These are phyloP conservation scores for Globodera rostochiensis DNA, from an alignment of 1,140 invertebrate species.

Conservation along the genomic window DNA sequence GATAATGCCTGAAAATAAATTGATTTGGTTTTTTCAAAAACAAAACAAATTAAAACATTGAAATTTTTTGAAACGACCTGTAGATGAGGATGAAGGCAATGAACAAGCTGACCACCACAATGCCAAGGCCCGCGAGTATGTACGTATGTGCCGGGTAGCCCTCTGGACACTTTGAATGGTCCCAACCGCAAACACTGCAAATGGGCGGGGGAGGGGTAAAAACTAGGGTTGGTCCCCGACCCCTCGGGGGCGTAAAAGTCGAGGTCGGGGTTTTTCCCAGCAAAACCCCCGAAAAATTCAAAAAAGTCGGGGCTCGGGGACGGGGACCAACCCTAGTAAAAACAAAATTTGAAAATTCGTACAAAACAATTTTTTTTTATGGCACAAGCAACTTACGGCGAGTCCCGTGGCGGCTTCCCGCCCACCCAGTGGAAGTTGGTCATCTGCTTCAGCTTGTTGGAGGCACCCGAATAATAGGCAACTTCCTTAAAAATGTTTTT, in stretches of 20 bases:
- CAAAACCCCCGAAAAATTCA: too few relatives aligned
- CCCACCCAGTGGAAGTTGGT: constrained; percentile 83
- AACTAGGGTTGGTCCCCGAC: too few relatives aligned
- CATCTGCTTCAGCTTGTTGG: constrained; percentile 70
- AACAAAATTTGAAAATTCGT: neutral
- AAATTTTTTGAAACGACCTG: constrained; percentile 65
- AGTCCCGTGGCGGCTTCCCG: constrained; percentile 69
- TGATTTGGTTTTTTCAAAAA: neutral
- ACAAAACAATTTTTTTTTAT: neutral
- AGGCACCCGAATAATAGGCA: constrained; percentile 80
- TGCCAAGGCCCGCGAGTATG: constrained; percentile 80
- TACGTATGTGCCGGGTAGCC: constrained; percentile 83
- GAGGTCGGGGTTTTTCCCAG: too few relatives aligned
- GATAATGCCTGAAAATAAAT: constrained; percentile 77
- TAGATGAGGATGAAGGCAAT: constrained; percentile 75
- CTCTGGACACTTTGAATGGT: constrained; percentile 79
- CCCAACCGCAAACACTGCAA: constrained; percentile 83
- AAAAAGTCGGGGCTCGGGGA: too few relatives aligned
- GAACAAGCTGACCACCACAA: constrained; percentile 77
- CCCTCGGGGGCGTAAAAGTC: too few relatives aligned
- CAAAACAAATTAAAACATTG: neutral
- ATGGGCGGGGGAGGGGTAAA: constrained; percentile 77
- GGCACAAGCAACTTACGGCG: constrained; percentile 35
- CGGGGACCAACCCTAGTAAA: too few relatives aligned
- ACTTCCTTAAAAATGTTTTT: constrained; percentile 74